A percentile compares a stretch with the other conserved stretches of the same genome.
Evolutionary conservation across 2,888 invertebrate genomes (phyloP).

Genomic region (Spilarctia lutea): DNA sequence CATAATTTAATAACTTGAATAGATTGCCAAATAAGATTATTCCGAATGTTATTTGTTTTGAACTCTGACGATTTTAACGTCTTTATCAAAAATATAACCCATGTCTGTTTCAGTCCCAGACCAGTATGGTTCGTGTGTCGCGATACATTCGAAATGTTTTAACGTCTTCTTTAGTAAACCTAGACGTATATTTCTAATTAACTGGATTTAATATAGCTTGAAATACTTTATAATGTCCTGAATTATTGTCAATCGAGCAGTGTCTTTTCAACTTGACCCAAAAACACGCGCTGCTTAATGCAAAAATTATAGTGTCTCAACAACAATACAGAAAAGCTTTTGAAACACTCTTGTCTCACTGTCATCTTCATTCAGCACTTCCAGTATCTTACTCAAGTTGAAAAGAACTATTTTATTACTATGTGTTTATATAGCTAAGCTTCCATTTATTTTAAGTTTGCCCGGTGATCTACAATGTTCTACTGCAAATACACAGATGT

Average conservation of each 20-base stretch:
- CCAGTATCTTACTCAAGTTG: constrained; percentile 69
- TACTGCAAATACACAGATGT: constrained; percentile 48
- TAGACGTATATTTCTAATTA: background rate
- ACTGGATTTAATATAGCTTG: background rate
- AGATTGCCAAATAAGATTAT: background rate
- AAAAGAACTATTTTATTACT: constrained; percentile 63
- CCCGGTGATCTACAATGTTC: constrained; percentile 35
- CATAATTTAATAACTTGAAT: background rate
- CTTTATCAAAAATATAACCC: background rate
- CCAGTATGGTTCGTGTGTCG: constrained; percentile 15
- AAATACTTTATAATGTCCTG: constrained; percentile 25
- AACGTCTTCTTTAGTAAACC: background rate
- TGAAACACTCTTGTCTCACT: constrained; percentile 49
- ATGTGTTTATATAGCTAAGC: constrained; percentile 60
- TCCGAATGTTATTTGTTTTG: background rate
- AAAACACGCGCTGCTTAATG: constrained; percentile 58
- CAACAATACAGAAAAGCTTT: constrained; percentile 32
- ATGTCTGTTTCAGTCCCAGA: constrained; percentile 14
- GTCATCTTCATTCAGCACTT: constrained; percentile 56
- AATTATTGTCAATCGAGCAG: constrained; percentile 76
- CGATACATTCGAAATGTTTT: constrained; percentile 13
- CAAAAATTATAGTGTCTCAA: constrained; percentile 35
- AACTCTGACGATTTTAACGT: background rate
- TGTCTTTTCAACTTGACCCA: constrained; percentile 77
- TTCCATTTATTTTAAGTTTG: constrained; percentile 51